Evolutionary conservation across 2,888 invertebrate genomes (phyloP), one percentile per base, ranked within the genome.

Genomic region (Dendrolimus pini): DNA sequence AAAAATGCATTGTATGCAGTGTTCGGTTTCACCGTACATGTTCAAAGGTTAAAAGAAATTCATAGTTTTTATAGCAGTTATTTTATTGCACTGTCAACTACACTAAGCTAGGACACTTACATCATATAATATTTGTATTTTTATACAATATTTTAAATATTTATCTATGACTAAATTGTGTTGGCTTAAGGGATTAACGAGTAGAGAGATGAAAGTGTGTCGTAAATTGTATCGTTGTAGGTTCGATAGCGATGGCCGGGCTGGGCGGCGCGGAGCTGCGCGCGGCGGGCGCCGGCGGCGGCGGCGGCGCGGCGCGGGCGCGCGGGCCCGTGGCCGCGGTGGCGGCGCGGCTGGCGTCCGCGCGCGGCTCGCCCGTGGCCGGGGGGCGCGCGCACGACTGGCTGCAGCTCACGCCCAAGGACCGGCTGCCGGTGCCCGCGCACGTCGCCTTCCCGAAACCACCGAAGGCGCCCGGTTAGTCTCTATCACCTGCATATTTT

Each of bases 401-500:
- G 96, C 91, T 96, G 60, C 89, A 93, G 65, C 92, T 95, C 60
- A 95, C 95, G 61, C 94, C 95, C 65, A 93, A 93, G 64, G 94
- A 94, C 72, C 93, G 94, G 87, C 93, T 97, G 89, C 97, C 97
- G 65, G 93, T 93, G 85, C 96, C 96, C 52, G 94, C 94, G 68
- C 94, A 94, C 77, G 94, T 96, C 67, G 96, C 95, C 73, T 98
- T 96, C 89, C 97, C 97, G 58, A 96, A 96, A 84, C 97, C 97
- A 65, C 97, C 97, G 55, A 97, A 96, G 85, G 97, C 95, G 61
- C 95, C 96, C 62, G 96, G 94, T 94, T 72, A 61, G 65, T 61
- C 41, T 47, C 55, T n/a, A 7, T 55, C 47, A n/a, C 18, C n/a
- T n/a, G 12, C 30, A 6, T 6, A 30, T 6, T 47, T 55, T 41